These are phyloP conservation scores for Peromyscus polionotus DNA, from an alignment of 2,113 vertebrate genomes.

Conservation along the genomic window DNA sequence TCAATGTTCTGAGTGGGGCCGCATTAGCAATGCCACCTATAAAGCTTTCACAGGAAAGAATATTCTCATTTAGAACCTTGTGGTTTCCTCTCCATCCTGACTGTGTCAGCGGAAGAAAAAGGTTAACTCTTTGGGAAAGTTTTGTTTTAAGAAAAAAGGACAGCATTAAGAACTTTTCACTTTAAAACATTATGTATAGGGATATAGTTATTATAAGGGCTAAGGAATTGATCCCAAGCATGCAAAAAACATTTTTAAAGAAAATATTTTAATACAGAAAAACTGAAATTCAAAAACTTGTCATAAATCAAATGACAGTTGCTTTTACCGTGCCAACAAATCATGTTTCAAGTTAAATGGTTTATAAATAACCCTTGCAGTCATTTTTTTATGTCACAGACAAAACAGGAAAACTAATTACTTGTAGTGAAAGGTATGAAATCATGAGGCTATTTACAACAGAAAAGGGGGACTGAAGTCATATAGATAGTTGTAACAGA, in stretches of 20 bases:
- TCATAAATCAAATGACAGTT: constrained; percentile 8
- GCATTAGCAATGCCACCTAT: not conserved
- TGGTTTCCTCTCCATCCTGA: not conserved
- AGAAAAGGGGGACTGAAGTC: not conserved
- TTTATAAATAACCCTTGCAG: not conserved
- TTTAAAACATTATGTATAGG: not conserved
- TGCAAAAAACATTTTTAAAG: not conserved
- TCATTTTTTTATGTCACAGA: not conserved
- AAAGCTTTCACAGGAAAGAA: not conserved
- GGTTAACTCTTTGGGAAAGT: not conserved
- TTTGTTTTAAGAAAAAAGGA: not conserved
- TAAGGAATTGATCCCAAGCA: no score
- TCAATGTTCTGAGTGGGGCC: not conserved
- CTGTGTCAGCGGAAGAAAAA: not conserved
- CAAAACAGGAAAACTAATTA: not conserved
- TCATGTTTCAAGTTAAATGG: not conserved
- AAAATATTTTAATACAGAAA: not conserved
- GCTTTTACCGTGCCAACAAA: not conserved
- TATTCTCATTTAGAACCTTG: not conserved
- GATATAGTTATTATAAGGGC: not conserved
- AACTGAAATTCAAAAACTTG: not conserved
- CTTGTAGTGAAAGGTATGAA: not conserved
- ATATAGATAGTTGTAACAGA: not conserved
- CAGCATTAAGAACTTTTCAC: not conserved
- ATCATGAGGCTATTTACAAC: not conserved